phyloP scores from a whole-genome alignment of 2,797 vertebrate genomes.

The Chaetophractus vellerosus region DNA sequence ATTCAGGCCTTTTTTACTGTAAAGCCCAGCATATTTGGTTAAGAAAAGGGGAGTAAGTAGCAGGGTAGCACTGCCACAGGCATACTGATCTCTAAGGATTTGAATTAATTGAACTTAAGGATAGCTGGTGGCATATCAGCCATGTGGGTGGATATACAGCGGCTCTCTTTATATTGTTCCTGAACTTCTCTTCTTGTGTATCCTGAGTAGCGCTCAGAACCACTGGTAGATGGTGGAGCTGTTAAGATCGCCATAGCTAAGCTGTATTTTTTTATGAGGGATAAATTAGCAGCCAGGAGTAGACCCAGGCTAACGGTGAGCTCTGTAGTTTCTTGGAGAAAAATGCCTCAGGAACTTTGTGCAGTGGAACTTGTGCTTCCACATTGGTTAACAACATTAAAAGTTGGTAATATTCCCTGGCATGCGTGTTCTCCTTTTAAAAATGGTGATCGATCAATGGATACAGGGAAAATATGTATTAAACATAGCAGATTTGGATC shows the following conservation, averaged over 20 bases:
- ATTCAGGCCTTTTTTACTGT: background rate
- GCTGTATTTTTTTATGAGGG: background rate
- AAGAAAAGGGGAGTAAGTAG: background rate
- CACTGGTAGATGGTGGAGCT: background rate
- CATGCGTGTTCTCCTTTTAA: background rate
- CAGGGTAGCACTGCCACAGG: background rate
- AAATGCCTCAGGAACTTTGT: background rate
- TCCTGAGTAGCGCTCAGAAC: background rate
- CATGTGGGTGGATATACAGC: background rate
- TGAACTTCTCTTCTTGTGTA: background rate
- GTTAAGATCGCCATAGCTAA: background rate
- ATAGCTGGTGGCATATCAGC: background rate
- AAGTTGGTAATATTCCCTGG: background rate
- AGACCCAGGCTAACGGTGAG: constrained; percentile 4
- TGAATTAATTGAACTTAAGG: background rate
- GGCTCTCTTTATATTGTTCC: constrained; percentile 36
- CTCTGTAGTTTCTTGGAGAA: constrained; percentile 24
- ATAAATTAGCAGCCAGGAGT: background rate
- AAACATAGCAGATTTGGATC: background rate
- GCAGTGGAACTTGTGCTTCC: background rate
- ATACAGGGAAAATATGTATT: background rate
- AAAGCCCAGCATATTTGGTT: background rate
- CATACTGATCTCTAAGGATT: background rate
- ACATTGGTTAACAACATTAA: background rate
- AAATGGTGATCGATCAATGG: background rate